These are phyloP conservation scores for Caenorhabditis imperialis DNA, from an alignment of 2,888 invertebrate genomes.

Conservation along the genomic window DNA sequence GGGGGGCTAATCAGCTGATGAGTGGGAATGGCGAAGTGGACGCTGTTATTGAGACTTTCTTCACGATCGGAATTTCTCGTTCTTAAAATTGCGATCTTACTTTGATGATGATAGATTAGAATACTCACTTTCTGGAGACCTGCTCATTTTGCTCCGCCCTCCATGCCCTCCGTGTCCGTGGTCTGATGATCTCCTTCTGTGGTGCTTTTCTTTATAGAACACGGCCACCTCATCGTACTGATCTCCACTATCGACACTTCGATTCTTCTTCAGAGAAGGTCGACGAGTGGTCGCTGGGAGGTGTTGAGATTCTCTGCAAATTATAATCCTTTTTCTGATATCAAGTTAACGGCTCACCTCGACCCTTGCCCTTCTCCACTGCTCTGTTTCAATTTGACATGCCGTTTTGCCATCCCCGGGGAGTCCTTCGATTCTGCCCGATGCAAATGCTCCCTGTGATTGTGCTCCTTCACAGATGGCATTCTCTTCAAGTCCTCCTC, in stretches of 20 bases:
- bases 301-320: slow-evolving; percentile 27
- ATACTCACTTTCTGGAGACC: slow-evolving; percentile 50
- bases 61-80: slow-evolving; percentile 56
- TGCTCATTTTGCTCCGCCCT: slow-evolving; percentile 33
- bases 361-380: slow-evolving; percentile 32
- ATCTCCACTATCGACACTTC: slow-evolving; percentile 52
- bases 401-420: slow-evolving; percentile 23
- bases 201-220: slow-evolving; percentile 53
- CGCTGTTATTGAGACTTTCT: slow-evolving; percentile 60
- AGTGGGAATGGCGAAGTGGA: slow-evolving; percentile 12
- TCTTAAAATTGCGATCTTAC: slow-evolving; percentile 19
- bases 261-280: slow-evolving; percentile 46
- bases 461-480: slow-evolving; percentile 43
- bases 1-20: not conserved
- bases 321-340: too few relatives aligned
- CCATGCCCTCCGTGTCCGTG: slow-evolving; percentile 31
- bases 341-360: slow-evolving; percentile 23
- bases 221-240: slow-evolving; percentile 57
- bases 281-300: slow-evolving; percentile 12
- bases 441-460: slow-evolving; percentile 44
- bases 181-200: slow-evolving; percentile 49
- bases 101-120: too few relatives aligned
- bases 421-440: slow-evolving; percentile 29
- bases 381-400: slow-evolving; percentile 37
- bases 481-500: slow-evolving; percentile 43